These are phyloP conservation scores for Melikaiella ostensackeni DNA, from an alignment of 2,888 invertebrate species.

Conservation along the genomic window DNA sequence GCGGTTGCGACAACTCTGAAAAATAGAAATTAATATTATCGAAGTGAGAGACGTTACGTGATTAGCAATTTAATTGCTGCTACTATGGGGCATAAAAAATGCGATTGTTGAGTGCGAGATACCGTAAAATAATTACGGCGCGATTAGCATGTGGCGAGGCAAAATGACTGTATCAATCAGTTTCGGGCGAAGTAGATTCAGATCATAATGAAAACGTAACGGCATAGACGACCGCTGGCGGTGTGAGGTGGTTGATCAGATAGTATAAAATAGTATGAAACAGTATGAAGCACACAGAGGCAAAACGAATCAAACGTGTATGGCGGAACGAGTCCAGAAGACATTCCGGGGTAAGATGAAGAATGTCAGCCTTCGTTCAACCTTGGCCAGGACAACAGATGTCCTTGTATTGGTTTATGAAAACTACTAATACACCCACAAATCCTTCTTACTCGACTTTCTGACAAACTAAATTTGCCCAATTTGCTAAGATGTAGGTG, in stretches of 20 bases:
- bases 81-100: neutral
- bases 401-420: neutral
- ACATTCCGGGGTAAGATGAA: slow-evolving; percentile 21
- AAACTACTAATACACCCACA: neutral
- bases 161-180: slow-evolving; percentile 10
- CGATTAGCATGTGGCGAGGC: slow-evolving; percentile 24
- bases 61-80: neutral
- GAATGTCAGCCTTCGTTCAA: slow-evolving; percentile 34
- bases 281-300: slow-evolving; percentile 17
- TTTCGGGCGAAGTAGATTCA: slow-evolving; percentile 1
- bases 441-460: neutral
- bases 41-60: neutral
- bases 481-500: slow-evolving; percentile 8
- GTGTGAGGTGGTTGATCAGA: slow-evolving; percentile 9
- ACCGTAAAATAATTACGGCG: slow-evolving; percentile 18
- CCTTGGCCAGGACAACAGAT: slow-evolving; percentile 16
- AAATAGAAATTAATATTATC: neutral
- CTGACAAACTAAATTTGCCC: slow-evolving; percentile 25
- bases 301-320: slow-evolving; percentile 22
- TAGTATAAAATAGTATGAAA: slow-evolving; percentile 7
- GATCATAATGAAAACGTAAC: slow-evolving; percentile 34
- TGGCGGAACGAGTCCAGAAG: slow-evolving; percentile 21
- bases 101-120: slow-evolving; percentile 1
- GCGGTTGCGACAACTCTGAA: no score
- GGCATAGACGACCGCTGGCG: slow-evolving; percentile 12